Percentiles rank a stretch among this genome's conserved stretches.
These are phyloP conservation scores for Rhaphigaster nebulosa DNA, from an alignment of 2,888 invertebrate species.

Conservation along the genomic window DNA sequence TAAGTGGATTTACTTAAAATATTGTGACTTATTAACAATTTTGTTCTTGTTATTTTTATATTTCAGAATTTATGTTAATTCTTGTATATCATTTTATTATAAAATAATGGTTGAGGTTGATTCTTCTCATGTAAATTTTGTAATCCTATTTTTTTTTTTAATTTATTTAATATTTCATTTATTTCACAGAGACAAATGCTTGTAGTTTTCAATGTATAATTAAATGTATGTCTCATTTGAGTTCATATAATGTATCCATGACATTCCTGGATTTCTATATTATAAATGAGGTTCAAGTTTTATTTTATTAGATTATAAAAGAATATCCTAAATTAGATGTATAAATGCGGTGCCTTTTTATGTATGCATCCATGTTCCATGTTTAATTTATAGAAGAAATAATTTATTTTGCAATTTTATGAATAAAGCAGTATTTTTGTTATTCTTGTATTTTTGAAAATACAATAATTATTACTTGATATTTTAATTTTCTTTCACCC, in stretches of 20 bases:
- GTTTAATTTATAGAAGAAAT: constrained; percentile 17
- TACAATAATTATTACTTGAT: neutral
- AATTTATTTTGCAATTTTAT: constrained; percentile 48
- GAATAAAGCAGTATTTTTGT: constrained; percentile 41
- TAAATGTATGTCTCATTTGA: neutral
- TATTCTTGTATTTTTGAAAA: constrained; percentile 34
- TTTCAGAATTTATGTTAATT: constrained; percentile 17
- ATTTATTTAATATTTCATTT: neutral
- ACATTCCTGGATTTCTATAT: constrained; percentile 36
- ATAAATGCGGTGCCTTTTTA: constrained; percentile 30
- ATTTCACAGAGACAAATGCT: neutral
- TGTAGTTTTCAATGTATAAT: neutral
- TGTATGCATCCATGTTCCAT: constrained; percentile 33
- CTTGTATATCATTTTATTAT: neutral
- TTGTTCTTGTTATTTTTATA: constrained; percentile 42
- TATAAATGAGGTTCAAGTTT: constrained; percentile 12
- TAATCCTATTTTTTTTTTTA: neutral
- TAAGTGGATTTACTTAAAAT: constrained; percentile 47
- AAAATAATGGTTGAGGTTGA: constrained; percentile 41
- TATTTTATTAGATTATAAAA: constrained; percentile 19
- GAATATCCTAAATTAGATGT: neutral
- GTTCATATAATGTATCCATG: constrained; percentile 25
- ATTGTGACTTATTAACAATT: constrained; percentile 1
- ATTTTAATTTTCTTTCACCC: neutral
- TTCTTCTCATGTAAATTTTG: constrained; percentile 26